Evolutionary conservation across 2,113 vertebrate genomes (phyloP).

Genomic region (Butastur rufipennis): DNA sequence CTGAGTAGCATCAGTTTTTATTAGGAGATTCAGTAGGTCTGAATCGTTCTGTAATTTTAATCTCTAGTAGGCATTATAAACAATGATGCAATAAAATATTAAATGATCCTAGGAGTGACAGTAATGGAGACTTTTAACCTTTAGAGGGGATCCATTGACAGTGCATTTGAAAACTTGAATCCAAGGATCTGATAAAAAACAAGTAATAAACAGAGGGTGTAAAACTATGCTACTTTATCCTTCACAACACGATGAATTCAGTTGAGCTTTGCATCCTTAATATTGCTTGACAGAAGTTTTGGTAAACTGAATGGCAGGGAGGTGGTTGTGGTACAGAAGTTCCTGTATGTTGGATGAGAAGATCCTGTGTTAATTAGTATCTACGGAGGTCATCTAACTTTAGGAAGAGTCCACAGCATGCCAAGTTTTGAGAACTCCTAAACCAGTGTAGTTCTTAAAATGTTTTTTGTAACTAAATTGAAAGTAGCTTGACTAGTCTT

Average conservation of each 20-base stretch:
- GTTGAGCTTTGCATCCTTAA: background rate
- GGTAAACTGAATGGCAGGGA: background rate
- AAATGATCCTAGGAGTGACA: background rate
- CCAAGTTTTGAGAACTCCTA: background rate
- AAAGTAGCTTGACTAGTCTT: background rate
- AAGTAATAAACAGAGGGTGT: background rate
- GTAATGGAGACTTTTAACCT: background rate
- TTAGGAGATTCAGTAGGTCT: background rate
- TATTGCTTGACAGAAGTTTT: background rate
- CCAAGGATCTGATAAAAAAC: background rate
- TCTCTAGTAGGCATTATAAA: background rate
- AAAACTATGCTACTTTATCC: background rate
- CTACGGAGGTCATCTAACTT: background rate
- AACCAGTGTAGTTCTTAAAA: background rate
- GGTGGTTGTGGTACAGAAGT: background rate
- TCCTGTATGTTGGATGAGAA: background rate
- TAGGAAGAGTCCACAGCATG: background rate
- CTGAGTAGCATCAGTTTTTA: background rate
- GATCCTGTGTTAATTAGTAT: background rate
- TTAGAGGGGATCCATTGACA: background rate
- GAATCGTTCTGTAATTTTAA: background rate
- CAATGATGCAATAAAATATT: background rate
- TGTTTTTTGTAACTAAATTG: background rate
- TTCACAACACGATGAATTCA: fast-evolving
- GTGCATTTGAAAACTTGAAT: background rate